Evolutionary conservation across 2,888 invertebrate species (phyloP).

Genomic region (Cheilosia vulpina): DNA sequence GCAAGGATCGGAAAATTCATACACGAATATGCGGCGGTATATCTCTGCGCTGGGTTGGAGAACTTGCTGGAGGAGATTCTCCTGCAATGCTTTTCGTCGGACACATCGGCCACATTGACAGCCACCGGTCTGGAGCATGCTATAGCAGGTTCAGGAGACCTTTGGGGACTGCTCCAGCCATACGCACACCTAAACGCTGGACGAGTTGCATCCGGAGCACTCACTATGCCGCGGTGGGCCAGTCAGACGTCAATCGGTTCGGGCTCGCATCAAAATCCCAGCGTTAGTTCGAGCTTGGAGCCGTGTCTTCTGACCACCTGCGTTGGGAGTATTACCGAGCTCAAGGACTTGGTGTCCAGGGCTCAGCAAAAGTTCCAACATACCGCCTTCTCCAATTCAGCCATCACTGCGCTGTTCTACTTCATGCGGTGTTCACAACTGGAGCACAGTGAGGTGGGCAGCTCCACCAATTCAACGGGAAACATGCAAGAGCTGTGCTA

Average conservation of each 20-base stretch:
- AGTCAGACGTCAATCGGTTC: slow-evolving; percentile 88
- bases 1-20: slow-evolving; percentile 93
- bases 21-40: slow-evolving; percentile 96
- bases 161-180: slow-evolving; percentile 95
- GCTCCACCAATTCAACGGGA: slow-evolving; percentile 81
- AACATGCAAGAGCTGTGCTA: slow-evolving; percentile 90
- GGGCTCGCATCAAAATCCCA: slow-evolving; percentile 80
- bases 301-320: slow-evolving; percentile 93
- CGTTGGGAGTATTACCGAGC: slow-evolving; percentile 92
- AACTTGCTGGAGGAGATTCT: slow-evolving; percentile 94
- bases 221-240: slow-evolving; percentile 93
- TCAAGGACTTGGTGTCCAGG: slow-evolving; percentile 89
- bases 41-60: slow-evolving; percentile 94
- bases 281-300: slow-evolving; percentile 85
- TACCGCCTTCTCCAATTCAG: slow-evolving; percentile 86
- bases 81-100: slow-evolving; percentile 87
- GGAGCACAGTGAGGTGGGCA: slow-evolving; percentile 87
- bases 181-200: slow-evolving; percentile 96
- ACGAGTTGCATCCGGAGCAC: slow-evolving; percentile 92
- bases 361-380: slow-evolving; percentile 84
- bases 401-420: slow-evolving; percentile 92
- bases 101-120: slow-evolving; percentile 87
- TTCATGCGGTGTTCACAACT: slow-evolving; percentile 96
- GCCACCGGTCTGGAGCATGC: slow-evolving; percentile 92
- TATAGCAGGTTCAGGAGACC: slow-evolving; percentile 93